Percentiles rank a stretch among this genome's conserved stretches.
These are phyloP conservation scores for Erythrolamprus reginae DNA, from an alignment of 2,113 vertebrate species.

Conservation along the genomic window DNA sequence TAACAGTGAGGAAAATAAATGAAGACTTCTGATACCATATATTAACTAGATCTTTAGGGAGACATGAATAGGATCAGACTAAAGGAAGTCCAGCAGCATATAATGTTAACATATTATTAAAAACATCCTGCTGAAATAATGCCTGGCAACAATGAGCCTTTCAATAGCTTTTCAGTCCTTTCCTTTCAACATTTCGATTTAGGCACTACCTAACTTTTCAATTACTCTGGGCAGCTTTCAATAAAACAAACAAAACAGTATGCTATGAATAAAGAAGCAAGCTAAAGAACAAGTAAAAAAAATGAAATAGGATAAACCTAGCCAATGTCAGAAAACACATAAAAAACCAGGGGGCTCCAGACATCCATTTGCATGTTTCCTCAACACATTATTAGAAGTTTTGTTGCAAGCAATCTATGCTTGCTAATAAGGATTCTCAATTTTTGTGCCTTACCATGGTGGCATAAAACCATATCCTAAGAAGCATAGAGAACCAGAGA, in stretches of 20 bases:
- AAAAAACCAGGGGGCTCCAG: neutral
- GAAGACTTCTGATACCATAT: neutral
- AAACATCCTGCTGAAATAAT: neutral
- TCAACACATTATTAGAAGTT: neutral
- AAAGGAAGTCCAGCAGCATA: neutral
- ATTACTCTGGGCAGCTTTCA: neutral
- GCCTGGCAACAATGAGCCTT: neutral
- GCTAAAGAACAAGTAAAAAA: neutral
- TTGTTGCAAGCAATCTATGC: neutral
- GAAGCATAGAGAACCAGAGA: neutral
- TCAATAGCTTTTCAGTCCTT: neutral
- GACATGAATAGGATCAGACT: neutral
- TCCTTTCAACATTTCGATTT: neutral
- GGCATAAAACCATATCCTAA: neutral
- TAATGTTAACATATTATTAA: neutral
- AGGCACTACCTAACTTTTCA: neutral
- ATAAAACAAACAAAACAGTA: neutral
- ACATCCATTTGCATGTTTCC: neutral
- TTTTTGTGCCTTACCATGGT: neutral
- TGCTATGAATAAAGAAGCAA: neutral
- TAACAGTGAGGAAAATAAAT: neutral
- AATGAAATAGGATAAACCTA: neutral
- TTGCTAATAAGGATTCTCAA: neutral
- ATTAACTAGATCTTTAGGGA: neutral
- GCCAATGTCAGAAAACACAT: neutral